phyloP scores from a whole-genome alignment of 2,113 vertebrate species.

The Nyctibius bracteatus region DNA sequence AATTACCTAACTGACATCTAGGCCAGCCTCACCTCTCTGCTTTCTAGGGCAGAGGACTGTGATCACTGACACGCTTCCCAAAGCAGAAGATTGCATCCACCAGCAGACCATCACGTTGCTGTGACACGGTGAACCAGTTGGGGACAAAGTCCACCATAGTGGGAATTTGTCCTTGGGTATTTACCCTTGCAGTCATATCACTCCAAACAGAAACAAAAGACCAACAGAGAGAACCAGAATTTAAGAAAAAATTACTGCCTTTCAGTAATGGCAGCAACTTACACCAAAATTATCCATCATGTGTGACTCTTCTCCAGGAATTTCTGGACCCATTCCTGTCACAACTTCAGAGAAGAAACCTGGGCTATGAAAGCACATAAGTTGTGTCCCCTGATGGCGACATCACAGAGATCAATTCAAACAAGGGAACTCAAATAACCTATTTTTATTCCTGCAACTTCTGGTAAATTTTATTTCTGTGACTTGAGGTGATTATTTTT shows the following conservation, averaged over 20 bases:
- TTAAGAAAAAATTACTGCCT: neutral
- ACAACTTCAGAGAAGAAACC: neutral
- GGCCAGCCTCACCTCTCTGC: neutral
- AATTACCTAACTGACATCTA: neutral
- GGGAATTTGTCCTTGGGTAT: neutral
- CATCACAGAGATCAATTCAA: conserved; percentile 31
- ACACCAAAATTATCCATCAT: conserved; percentile 20
- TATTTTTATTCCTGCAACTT: conserved; percentile 11
- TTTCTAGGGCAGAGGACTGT: neutral
- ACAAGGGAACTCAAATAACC: conserved; percentile 4
- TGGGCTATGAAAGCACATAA: neutral
- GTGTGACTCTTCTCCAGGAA: conserved; percentile 2
- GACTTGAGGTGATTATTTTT: conserved; percentile 55
- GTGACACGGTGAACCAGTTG: rapidly evolving
- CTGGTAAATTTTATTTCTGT: conserved; percentile 49
- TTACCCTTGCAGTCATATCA: neutral
- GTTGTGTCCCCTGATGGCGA: neutral
- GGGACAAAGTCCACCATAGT: neutral
- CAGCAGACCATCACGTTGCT: neutral
- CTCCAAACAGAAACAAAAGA: neutral
- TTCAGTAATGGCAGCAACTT: neutral
- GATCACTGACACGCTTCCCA: no score
- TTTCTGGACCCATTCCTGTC: conserved; percentile 31
- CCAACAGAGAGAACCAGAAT: neutral
- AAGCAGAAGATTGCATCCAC: neutral